These are phyloP conservation scores for Archilochus colubris DNA, from an alignment of 2,113 vertebrate species.

Conservation along the genomic window DNA sequence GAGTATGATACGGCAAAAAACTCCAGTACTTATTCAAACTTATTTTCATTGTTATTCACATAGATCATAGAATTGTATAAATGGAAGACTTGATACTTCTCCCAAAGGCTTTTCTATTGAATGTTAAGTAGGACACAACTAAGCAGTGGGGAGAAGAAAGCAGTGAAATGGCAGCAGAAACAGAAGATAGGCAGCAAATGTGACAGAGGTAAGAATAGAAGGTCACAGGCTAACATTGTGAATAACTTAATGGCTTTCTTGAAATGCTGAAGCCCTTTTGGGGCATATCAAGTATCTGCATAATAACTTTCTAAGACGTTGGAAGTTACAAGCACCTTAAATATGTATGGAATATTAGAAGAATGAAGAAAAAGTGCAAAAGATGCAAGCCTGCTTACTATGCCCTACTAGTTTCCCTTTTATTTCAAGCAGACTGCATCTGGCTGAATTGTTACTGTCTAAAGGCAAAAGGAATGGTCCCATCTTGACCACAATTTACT, in stretches of 20 bases:
- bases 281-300: constrained; percentile 17
- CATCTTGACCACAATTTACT: constrained; percentile 46
- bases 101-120: background rate
- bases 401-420: constrained; percentile 7
- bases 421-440: constrained; percentile 28
- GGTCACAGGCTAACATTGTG: constrained; percentile 41
- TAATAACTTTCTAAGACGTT: constrained; percentile 47
- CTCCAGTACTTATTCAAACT: background rate
- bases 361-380: constrained; percentile 19
- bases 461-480: constrained; percentile 33
- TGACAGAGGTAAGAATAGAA: constrained; percentile 37
- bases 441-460: constrained; percentile 44
- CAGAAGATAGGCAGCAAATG: background rate
- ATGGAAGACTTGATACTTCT: background rate
- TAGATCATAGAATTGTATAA: background rate
- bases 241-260: constrained; percentile 50
- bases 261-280: constrained; percentile 40
- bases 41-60: background rate
- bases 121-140: constrained; percentile 31
- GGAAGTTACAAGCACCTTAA: constrained; percentile 38
- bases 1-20: background rate
- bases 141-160: background rate
- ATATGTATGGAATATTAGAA: constrained; percentile 51
- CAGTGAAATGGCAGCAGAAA: background rate
- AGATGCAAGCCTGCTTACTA: background rate